A percentile compares a stretch with the other conserved stretches of the same genome.
These are phyloP conservation scores for Autographa pulchrina DNA, from an alignment of 2,888 invertebrate genomes.

Conservation along the genomic window DNA sequence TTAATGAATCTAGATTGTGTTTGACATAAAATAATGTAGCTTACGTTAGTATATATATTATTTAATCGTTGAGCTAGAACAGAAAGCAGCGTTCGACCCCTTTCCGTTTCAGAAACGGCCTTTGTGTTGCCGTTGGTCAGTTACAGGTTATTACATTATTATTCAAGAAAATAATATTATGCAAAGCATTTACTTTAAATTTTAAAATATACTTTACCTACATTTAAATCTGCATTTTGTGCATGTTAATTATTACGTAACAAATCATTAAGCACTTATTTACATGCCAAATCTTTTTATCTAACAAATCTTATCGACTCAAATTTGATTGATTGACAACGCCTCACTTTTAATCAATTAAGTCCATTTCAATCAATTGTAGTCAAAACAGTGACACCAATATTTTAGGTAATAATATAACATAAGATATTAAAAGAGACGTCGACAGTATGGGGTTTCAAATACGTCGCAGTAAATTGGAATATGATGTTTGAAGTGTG, in stretches of 20 bases:
- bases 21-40: background rate
- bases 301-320: background rate
- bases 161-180: background rate
- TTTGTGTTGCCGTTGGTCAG: background rate
- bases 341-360: background rate
- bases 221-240: background rate
- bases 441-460: slow-evolving; percentile 42
- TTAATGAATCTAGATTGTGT: background rate
- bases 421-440: slow-evolving; percentile 26
- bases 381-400: background rate
- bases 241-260: background rate
- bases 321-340: background rate
- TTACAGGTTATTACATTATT: background rate
- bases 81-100: background rate
- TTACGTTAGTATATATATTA: background rate
- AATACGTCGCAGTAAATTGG: slow-evolving; percentile 51
- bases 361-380: background rate
- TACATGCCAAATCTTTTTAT: background rate
- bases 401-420: background rate
- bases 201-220: background rate
- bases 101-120: background rate
- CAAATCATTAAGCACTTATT: background rate
- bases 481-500: slow-evolving; percentile 53
- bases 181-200: background rate
- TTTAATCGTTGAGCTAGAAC: background rate